These are phyloP conservation scores for Ametastegia equiseti DNA, from an alignment of 2,888 invertebrate species.

Conservation along the genomic window DNA sequence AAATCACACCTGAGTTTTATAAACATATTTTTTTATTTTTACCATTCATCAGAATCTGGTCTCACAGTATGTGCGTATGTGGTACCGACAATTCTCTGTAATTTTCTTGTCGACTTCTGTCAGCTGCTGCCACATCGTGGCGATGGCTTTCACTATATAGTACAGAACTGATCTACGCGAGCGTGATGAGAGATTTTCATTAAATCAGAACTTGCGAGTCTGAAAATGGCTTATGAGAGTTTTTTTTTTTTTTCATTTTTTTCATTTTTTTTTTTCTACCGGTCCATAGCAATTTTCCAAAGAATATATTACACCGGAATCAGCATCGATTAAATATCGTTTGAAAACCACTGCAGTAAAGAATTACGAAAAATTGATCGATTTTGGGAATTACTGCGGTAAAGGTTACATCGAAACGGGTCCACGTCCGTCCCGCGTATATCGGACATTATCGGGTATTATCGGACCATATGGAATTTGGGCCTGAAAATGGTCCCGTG, in stretches of 20 bases:
- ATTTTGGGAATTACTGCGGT: conserved; percentile 59
- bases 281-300: not conserved
- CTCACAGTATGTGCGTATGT: not conserved
- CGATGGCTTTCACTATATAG: not conserved
- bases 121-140: conserved; percentile 41
- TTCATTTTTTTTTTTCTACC: no score
- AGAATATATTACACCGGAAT: not conserved
- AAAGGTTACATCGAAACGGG: conserved; percentile 50
- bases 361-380: conserved; percentile 63
- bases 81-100: conserved; percentile 34
- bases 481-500: conserved; percentile 71
- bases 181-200: not conserved
- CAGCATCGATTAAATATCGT: not conserved
- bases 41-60: conserved; percentile 5
- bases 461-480: conserved; percentile 74
- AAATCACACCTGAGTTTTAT: not conserved
- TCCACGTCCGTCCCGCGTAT: conserved; percentile 52
- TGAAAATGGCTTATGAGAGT: not conserved
- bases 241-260: no score
- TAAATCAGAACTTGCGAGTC: not conserved
- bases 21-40: not conserved
- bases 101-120: conserved; percentile 18
- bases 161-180: not conserved
- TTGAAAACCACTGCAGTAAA: conserved; percentile 46
- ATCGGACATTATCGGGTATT: conserved; percentile 70